Conservation (phyloP, 2,113 vertebrate genomes). For the Varanus komodoensis region DNA sequence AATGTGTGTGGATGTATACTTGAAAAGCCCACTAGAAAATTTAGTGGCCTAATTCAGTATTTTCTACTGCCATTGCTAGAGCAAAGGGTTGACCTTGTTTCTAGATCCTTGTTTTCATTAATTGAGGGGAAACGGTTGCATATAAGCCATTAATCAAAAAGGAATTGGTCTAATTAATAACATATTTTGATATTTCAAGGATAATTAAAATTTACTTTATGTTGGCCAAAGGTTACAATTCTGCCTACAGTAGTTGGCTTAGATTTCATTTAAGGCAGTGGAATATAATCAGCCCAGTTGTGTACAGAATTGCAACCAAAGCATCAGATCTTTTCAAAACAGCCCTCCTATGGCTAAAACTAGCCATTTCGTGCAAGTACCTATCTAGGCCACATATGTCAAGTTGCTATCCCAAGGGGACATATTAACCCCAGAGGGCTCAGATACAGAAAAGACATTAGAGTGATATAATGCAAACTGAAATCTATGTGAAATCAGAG, state of each 20-base stretch:
- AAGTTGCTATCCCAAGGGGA: constrained; percentile 47
- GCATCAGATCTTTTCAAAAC: constrained; percentile 30
- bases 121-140: neutral
- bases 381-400: constrained; percentile 36
- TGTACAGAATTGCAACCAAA: constrained; percentile 5
- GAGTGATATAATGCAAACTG: constrained; percentile 35
- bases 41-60: constrained; percentile 13
- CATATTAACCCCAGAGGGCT: constrained; percentile 48
- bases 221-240: neutral
- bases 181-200: neutral
- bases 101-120: neutral
- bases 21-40: constrained; percentile 35
- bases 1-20: neutral
- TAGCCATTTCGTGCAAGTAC: neutral
- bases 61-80: constrained; percentile 28
- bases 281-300: neutral
- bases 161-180: constrained; percentile 32
- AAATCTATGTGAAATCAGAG: constrained; percentile 53
- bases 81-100: neutral
- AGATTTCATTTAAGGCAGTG: neutral
- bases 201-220: constrained; percentile 4
- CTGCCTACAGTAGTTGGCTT: neutral
- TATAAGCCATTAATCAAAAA: neutral
- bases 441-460: constrained; percentile 27
- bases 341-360: constrained; percentile 22